A percentile compares a stretch with the other conserved stretches of the same genome.
phyloP scores from a whole-genome alignment of 2,888 invertebrate species.

The Aleiodes leptofemur region DNA sequence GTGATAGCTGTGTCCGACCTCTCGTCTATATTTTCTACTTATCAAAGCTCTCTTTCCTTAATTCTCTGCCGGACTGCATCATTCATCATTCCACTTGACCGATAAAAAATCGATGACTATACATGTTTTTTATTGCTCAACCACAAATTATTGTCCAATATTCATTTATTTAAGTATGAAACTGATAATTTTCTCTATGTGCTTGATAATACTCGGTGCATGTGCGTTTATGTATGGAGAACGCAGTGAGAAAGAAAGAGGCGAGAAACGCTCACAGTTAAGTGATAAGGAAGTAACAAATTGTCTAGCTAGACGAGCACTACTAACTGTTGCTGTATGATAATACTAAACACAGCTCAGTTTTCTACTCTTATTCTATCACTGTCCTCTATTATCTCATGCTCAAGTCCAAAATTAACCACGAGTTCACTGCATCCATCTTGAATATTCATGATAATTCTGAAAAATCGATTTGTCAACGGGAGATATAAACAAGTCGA shows the following conservation, averaged over 20 bases:
- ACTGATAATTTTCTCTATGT: neutral
- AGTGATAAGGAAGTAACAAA: slow-evolving; percentile 73
- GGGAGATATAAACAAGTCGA: neutral
- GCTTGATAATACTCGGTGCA: no score
- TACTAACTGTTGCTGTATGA: slow-evolving; percentile 40
- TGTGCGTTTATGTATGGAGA: neutral
- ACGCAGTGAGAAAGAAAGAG: slow-evolving; percentile 48
- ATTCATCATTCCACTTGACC: neutral
- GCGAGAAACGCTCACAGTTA: slow-evolving; percentile 55
- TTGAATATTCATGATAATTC: no score
- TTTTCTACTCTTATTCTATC: neutral
- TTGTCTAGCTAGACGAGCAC: slow-evolving; percentile 68
- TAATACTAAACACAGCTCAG: neutral
- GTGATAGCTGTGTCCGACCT: slow-evolving; percentile 10
- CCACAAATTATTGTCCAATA: neutral
- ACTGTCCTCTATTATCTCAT: neutral
- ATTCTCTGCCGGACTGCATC: neutral
- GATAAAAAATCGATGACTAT: neutral
- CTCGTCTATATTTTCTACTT: slow-evolving; percentile 15
- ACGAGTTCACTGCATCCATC: neutral
- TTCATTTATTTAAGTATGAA: neutral
- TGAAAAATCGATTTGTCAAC: no score
- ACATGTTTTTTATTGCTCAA: neutral
- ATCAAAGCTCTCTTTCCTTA: neutral
- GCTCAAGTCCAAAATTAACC: neutral